A percentile compares a stretch with the other conserved stretches of the same genome.
Conservation (phyloP, 1,140 invertebrate species). For the Berghia stephanieae region DNA sequence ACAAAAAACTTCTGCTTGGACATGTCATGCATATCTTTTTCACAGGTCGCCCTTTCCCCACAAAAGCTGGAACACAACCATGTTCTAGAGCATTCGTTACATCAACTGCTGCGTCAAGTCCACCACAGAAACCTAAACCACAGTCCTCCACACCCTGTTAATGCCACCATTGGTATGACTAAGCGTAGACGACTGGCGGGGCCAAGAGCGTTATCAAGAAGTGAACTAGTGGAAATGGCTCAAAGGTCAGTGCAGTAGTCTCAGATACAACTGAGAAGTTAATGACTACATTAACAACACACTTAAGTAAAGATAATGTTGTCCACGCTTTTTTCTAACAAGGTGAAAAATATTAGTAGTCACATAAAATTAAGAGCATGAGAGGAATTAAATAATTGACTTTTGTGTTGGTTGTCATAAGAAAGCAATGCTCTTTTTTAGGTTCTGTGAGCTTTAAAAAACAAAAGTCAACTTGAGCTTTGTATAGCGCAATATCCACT, state of each 20-base stretch:
- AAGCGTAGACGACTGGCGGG: slow-evolving; percentile 90
- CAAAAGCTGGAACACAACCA: slow-evolving; percentile 87
- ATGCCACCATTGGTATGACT: slow-evolving; percentile 87
- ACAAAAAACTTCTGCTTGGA: too few species aligned
- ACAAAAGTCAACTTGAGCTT: too few species aligned
- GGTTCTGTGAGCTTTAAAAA: too few species aligned
- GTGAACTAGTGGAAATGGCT: slow-evolving; percentile 87
- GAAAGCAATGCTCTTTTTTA: too few species aligned
- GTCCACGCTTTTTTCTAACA: too few species aligned
- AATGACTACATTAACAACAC: too few species aligned
- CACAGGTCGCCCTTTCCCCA: slow-evolving; percentile 43
- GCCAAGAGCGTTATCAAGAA: slow-evolving; percentile 85
- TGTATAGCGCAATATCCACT: too few species aligned
- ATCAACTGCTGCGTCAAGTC: slow-evolving; percentile 90
- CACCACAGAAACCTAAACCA: slow-evolving; percentile 93
- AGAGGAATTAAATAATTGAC: too few species aligned
- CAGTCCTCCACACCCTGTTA: slow-evolving; percentile 92
- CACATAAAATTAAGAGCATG: too few species aligned
- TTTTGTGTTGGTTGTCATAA: too few species aligned
- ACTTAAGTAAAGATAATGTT: too few species aligned
- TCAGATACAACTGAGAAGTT: background rate
- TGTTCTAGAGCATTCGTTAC: slow-evolving; percentile 93
- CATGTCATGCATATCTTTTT: background rate
- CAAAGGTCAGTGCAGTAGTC: slow-evolving; percentile 69
- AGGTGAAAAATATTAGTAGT: too few species aligned